Evolutionary conservation across 2,888 invertebrate species (phyloP).

Genomic region (Hirtodrosophila alboralis): DNA sequence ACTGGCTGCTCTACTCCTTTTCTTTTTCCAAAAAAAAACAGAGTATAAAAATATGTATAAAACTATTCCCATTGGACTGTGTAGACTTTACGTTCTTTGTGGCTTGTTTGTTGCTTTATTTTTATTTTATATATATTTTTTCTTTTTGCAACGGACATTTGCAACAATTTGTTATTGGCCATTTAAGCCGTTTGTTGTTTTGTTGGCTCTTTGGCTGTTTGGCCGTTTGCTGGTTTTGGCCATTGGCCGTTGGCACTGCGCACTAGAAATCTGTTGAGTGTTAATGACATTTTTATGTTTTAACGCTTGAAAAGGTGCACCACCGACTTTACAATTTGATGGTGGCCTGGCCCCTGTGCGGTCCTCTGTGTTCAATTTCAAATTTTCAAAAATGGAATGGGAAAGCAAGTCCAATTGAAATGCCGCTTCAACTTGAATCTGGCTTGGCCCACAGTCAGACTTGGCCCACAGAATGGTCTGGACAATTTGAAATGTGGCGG

Average conservation of each 20-base stretch:
- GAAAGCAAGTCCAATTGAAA: constrained; percentile 68
- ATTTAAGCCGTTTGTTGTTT: constrained; percentile 66
- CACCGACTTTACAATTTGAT: constrained; percentile 47
- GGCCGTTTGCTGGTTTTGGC: constrained; percentile 26
- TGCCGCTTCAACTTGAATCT: constrained; percentile 19
- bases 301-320: constrained; percentile 73
- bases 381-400: constrained; percentile 28
- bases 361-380: constrained; percentile 28
- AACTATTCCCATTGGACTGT: constrained; percentile 51
- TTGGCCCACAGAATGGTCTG: constrained; percentile 27
- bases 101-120: constrained; percentile 21
- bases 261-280: constrained; percentile 76
- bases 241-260: constrained; percentile 55
- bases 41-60: constrained; percentile 21
- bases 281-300: constrained; percentile 78
- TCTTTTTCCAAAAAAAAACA: too few species aligned
- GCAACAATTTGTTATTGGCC: constrained; percentile 80
- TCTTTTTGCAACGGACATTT: constrained; percentile 54
- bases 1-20: too few species aligned
- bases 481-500: constrained; percentile 50
- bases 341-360: constrained; percentile 34
- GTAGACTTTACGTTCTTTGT: constrained; percentile 45
- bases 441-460: constrained; percentile 4
- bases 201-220: constrained; percentile 5
- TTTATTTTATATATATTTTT: constrained; percentile 14